Percentiles rank a stretch among this genome's conserved stretches.
These are phyloP conservation scores for Bubo scandiacus DNA, from an alignment of 2,113 vertebrate species.

Conservation along the genomic window DNA sequence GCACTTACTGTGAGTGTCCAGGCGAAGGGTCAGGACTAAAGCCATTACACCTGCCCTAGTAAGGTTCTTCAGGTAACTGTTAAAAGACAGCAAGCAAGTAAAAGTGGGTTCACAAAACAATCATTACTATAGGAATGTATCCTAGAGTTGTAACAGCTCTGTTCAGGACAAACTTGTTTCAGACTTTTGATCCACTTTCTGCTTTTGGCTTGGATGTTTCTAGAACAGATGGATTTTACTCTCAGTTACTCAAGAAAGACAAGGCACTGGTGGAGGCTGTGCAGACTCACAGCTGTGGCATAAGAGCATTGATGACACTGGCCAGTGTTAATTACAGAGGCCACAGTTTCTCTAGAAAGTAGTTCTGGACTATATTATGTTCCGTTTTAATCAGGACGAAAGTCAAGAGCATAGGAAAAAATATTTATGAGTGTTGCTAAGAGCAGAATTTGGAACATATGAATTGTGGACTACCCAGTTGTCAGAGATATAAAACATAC, in stretches of 20 bases:
- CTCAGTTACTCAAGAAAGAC: neutral
- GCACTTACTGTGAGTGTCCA: neutral
- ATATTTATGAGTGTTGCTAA: neutral
- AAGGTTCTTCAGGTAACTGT: neutral
- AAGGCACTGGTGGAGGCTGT: neutral
- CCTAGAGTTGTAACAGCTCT: neutral
- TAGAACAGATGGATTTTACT: neutral
- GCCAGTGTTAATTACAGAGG: neutral
- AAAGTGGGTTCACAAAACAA: neutral
- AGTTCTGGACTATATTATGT: neutral
- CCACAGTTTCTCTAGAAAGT: neutral
- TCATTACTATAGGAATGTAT: neutral
- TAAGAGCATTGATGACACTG: fast-evolving
- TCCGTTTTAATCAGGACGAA: neutral
- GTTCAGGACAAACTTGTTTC: neutral
- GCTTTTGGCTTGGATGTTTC: neutral
- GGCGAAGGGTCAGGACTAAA: neutral
- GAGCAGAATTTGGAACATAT: neutral
- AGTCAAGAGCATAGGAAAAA: neutral
- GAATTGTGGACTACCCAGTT: neutral
- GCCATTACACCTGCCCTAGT: neutral
- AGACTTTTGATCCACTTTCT: neutral
- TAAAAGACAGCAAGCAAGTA: neutral
- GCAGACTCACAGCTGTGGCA: neutral
- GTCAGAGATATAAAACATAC: neutral